Percentiles rank a stretch among this genome's conserved stretches.
phyloP scores from a whole-genome alignment of 2,888 invertebrate genomes.

The Pachycephus smyrnensis region DNA sequence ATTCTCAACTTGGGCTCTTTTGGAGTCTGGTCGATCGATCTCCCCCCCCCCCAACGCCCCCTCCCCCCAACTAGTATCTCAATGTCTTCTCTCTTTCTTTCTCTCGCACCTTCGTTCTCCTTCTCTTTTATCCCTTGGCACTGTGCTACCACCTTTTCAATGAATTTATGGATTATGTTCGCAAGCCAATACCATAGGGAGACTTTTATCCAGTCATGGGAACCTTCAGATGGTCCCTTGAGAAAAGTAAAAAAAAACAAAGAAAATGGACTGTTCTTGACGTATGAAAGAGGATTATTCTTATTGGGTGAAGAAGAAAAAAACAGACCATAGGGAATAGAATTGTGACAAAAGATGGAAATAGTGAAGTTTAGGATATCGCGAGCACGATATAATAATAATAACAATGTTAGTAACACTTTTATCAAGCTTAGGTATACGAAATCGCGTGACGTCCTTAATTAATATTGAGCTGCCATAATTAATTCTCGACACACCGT shows the following conservation, averaged over 20 bases:
- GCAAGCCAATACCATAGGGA: background rate
- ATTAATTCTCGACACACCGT: background rate
- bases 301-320: background rate
- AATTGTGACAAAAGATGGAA: background rate
- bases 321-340: background rate
- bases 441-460: background rate
- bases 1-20: background rate
- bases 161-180: background rate
- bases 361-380: background rate
- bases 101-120: background rate
- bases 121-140: background rate
- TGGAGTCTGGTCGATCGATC: background rate
- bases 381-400: background rate
- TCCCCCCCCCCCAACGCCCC: background rate
- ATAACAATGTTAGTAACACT: background rate
- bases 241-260: too few relatives aligned
- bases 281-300: background rate
- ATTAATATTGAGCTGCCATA: background rate
- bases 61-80: background rate
- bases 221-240: background rate
- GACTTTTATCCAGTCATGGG: background rate
- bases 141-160: background rate
- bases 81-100: background rate
- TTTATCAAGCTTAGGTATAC: background rate
- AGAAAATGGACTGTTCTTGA: too few relatives aligned